Percentiles rank a stretch among this genome's conserved stretches.
Evolutionary conservation across 2,797 vertebrate species (phyloP).

Genomic region (Danio kyathit): DNA sequence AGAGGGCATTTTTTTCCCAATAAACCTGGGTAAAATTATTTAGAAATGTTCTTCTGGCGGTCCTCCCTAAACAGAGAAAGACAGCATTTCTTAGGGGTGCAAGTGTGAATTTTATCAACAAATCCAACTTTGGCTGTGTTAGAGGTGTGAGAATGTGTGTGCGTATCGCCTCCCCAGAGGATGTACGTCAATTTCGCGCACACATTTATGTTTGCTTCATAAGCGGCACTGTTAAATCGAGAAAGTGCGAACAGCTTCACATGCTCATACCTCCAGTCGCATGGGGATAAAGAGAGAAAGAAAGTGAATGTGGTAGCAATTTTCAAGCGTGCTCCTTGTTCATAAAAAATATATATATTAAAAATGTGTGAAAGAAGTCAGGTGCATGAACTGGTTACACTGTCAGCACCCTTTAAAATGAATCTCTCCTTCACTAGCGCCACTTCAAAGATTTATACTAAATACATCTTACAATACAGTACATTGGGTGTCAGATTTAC

Average conservation of each 20-base stretch:
- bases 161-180: background rate
- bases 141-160: slow-evolving; percentile 12
- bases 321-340: background rate
- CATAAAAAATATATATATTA: background rate
- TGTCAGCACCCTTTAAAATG: slow-evolving; percentile 25
- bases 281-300: background rate
- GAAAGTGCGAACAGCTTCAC: slow-evolving; percentile 33
- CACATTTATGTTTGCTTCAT: slow-evolving; percentile 17
- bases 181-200: slow-evolving; percentile 25
- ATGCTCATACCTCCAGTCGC: slow-evolving; percentile 29
- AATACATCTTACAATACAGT: slow-evolving; percentile 12
- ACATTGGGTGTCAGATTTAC: slow-evolving; percentile 21
- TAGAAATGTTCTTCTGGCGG: background rate
- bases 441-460: slow-evolving; percentile 47
- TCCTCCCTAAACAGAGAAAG: slow-evolving; percentile 11
- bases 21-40: background rate
- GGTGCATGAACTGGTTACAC: slow-evolving; percentile 49
- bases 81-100: background rate
- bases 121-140: slow-evolving; percentile 9
- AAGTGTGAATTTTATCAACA: slow-evolving; percentile 51
- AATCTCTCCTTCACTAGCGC: slow-evolving; percentile 39
- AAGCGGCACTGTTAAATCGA: background rate
- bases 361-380: slow-evolving; percentile 29
- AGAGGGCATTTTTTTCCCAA: no score
- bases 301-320: background rate